Evolutionary conservation across 2,888 invertebrate species (phyloP).

Genomic region (Caenorhabditis macrosperma): DNA sequence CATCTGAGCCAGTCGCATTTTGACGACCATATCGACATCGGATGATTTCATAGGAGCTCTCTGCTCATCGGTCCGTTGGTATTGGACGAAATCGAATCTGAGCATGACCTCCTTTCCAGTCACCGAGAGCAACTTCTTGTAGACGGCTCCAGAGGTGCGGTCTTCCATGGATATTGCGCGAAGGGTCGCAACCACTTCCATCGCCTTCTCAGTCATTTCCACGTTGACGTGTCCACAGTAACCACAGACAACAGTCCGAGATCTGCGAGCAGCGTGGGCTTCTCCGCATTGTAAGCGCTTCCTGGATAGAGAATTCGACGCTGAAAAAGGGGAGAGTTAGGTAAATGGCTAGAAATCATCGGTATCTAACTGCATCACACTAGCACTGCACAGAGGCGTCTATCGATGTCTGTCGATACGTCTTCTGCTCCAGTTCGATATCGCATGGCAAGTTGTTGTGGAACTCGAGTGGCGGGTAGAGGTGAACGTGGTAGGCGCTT

Average conservation of each 20-base stretch:
- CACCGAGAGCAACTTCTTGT: slow-evolving; percentile 90
- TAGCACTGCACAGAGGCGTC: no score
- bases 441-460: no score
- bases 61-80: slow-evolving; percentile 75
- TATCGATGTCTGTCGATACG: no score
- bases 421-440: no score
- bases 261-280: slow-evolving; percentile 88
- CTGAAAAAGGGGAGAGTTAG: slow-evolving; percentile 40
- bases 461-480: no score
- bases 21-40: slow-evolving; percentile 87
- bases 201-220: slow-evolving; percentile 33
- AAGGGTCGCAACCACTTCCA: slow-evolving; percentile 85
- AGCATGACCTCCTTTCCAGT: slow-evolving; percentile 87
- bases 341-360: background rate
- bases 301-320: slow-evolving; percentile 80
- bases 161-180: slow-evolving; percentile 90
- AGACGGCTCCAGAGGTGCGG: no score
- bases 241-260: slow-evolving; percentile 84
- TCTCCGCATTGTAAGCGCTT: slow-evolving; percentile 87
- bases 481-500: no score
- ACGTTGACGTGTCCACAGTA: slow-evolving; percentile 66
- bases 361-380: slow-evolving; percentile 72
- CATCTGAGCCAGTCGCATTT: slow-evolving; percentile 86
- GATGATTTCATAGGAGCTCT: slow-evolving; percentile 72
- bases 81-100: slow-evolving; percentile 76